Evolutionary conservation across 2,113 vertebrate species (phyloP), one percentile per base, ranked within the genome.

Genomic region (Halcyon senegalensis): DNA sequence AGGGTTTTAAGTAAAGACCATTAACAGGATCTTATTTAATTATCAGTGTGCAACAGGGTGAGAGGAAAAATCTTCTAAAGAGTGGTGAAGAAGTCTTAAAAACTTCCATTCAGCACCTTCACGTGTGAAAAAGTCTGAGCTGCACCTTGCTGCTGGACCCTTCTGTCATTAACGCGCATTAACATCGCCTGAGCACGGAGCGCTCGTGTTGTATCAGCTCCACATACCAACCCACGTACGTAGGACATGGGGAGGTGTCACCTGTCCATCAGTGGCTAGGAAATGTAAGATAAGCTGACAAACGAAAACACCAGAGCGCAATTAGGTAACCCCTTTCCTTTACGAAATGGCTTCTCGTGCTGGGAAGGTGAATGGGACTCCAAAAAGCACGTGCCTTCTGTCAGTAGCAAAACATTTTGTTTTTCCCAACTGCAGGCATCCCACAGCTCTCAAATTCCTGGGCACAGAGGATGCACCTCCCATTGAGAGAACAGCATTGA

Each of bases 301-400:
- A 92, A 97, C 46, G 80, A 94, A 96, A 97, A 90, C 0, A 7
- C 80, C 91, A 90, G 66, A 91, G 79, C 6, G 2, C 0, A 1
- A 87, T 97, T 96, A 92, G 60, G 91, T 93, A 94, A 97, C 80
- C 80, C 75, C 80, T 93, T 88, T 69, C 94, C 88, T 94, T 94
- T 87, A 81, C 4, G 2, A 87, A 92, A 89, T 3, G 35, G 43
- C 92, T 94, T 92, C 91, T 92, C 4, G 6, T 24, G 51, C 60
- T 84, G 73, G 75, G 55, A 87, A 96, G 90, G 83, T 77, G 85
- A 93, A 87, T 66, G n/a, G 67, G 59, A 46, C 70, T 91, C 74
- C 55, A 82, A 77, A 96, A 91, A 85, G 24, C 78, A 83, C 1
- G 21, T 7, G 4, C 24, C 59, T 67, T 94, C 93, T 69, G 48